phyloP scores from a whole-genome alignment of 2,888 invertebrate species.

The Alloplasta piceator region DNA sequence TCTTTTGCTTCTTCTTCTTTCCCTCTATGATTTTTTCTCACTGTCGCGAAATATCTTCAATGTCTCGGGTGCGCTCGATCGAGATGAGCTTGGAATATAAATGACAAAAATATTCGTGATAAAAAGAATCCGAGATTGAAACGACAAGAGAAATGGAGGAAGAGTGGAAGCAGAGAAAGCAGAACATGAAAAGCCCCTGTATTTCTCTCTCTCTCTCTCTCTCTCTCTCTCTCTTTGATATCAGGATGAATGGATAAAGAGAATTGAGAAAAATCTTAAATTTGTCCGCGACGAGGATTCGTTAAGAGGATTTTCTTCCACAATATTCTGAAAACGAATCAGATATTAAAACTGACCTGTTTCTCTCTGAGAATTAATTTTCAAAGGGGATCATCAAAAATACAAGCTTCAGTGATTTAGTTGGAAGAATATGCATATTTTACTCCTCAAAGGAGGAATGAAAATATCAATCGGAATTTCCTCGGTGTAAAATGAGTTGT shows the following conservation, averaged over 20 bases:
- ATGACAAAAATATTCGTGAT: slow-evolving; percentile 36
- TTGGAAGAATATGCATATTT: no score
- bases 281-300: slow-evolving; percentile 8
- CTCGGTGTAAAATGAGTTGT: no score
- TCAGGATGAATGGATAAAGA: slow-evolving; percentile 1
- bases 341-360: neutral
- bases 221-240: neutral
- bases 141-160: no score
- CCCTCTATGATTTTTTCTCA: slow-evolving; percentile 27
- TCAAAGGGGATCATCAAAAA: neutral
- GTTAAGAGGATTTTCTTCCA: neutral
- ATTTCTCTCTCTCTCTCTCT: neutral
- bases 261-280: slow-evolving; percentile 27
- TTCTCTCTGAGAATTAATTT: neutral
- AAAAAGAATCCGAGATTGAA: slow-evolving; percentile 23
- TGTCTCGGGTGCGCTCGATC: slow-evolving; percentile 38
- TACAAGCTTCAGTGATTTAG: no score
- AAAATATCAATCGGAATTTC: no score
- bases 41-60: slow-evolving; percentile 34
- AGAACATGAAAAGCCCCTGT: neutral
- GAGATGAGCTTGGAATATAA: slow-evolving; percentile 40
- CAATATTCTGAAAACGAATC: neutral
- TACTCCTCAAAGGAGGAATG: no score
- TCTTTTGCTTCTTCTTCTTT: slow-evolving; percentile 17
- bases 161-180: slow-evolving; percentile 6